Percentiles rank a stretch among this genome's conserved stretches.
Conservation (phyloP, 2,113 vertebrate species). For the Ailuropoda melanoleuca region DNA sequence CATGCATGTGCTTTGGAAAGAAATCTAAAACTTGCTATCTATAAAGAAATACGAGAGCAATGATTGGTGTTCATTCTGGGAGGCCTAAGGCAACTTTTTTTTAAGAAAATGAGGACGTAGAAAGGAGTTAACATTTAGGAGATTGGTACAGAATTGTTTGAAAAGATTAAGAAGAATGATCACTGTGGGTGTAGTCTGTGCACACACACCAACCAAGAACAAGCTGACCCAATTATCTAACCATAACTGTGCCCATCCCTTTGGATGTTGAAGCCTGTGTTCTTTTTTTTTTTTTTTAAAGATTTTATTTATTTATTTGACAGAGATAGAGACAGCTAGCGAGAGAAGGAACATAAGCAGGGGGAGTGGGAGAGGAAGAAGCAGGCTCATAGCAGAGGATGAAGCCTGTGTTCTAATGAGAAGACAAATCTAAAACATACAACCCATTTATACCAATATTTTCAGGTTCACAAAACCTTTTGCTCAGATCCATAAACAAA, state of each 20-base stretch:
- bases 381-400: too few species aligned
- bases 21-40: too few species aligned
- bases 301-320: too few species aligned
- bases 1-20: too few species aligned
- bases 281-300: too few species aligned
- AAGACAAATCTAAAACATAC: not conserved
- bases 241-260: not conserved
- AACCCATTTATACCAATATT: not conserved
- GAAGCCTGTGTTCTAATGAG: not conserved
- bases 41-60: too few species aligned
- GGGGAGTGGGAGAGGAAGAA: too few species aligned
- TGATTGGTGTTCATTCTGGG: too few species aligned
- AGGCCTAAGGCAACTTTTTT: too few species aligned
- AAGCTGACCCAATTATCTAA: not conserved
- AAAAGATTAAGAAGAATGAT: not conserved
- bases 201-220: not conserved
- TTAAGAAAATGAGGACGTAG: too few species aligned
- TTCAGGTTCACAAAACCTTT: not conserved
- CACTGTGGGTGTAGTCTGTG: not conserved
- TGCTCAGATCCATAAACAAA: not conserved
- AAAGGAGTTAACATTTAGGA: not conserved
- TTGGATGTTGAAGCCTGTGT: not conserved
- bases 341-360: too few species aligned
- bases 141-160: not conserved
- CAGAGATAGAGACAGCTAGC: too few species aligned